These are phyloP conservation scores for Cephus runcator DNA, from an alignment of 2,888 invertebrate genomes.

Conservation along the genomic window DNA sequence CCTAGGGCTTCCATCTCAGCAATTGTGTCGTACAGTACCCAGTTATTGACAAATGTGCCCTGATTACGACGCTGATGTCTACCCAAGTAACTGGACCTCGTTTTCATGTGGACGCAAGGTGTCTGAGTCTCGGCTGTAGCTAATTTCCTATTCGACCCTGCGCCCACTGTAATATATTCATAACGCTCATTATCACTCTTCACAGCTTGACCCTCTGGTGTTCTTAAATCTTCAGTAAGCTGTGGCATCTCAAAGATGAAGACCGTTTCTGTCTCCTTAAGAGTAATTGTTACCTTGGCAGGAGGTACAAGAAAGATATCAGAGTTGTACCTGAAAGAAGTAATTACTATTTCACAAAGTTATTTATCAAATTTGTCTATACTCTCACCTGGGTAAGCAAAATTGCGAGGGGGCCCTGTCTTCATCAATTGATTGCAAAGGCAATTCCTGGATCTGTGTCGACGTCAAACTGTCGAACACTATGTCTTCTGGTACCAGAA, in stretches of 20 bases:
- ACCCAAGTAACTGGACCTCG: constrained; percentile 72
- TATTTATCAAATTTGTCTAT: background rate
- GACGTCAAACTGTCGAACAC: constrained; percentile 42
- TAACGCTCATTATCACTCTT: constrained; percentile 76
- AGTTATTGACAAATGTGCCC: constrained; percentile 77
- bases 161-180: constrained; percentile 75
- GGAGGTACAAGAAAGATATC: constrained; percentile 52
- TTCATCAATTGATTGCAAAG: constrained; percentile 15
- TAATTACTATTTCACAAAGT: no score
- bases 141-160: constrained; percentile 75
- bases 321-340: constrained; percentile 26
- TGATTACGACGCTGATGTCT: constrained; percentile 69
- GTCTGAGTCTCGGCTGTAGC: constrained; percentile 80
- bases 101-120: constrained; percentile 70
- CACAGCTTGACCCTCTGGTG: constrained; percentile 70
- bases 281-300: constrained; percentile 71
- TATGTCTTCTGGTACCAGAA: constrained; percentile 23
- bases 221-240: constrained; percentile 71
- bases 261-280: constrained; percentile 75
- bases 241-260: constrained; percentile 75
- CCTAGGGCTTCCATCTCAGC: constrained; percentile 43
- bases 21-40: constrained; percentile 83
- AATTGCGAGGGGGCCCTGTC: constrained; percentile 49
- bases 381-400: constrained; percentile 46
- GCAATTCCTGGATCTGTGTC: constrained; percentile 21